Conservation (phyloP, 2,797 vertebrate genomes). For the Nannoperca obscura region DNA sequence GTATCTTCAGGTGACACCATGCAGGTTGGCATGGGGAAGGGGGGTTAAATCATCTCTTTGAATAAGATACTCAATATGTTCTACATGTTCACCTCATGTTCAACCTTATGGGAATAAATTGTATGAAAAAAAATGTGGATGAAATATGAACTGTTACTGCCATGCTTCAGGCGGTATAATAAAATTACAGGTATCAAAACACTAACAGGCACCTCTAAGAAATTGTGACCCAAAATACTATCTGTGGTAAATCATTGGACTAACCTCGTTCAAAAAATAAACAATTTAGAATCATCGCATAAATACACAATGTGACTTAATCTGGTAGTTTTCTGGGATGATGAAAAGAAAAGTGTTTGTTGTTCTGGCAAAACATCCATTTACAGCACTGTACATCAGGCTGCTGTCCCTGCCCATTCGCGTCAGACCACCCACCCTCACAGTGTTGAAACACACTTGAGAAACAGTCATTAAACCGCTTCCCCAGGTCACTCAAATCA, state of each 20-base stretch:
- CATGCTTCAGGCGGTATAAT: neutral
- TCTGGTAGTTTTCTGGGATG: constrained; percentile 71
- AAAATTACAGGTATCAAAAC: constrained; percentile 39
- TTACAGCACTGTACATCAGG: constrained; percentile 79
- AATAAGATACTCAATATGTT: neutral
- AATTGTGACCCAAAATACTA: constrained; percentile 44
- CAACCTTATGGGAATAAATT: neutral
- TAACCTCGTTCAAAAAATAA: constrained; percentile 61
- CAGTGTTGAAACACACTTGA: constrained; percentile 80
- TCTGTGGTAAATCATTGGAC: constrained; percentile 71
- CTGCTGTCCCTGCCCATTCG: constrained; percentile 71
- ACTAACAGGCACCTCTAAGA: neutral
- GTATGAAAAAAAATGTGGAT: neutral
- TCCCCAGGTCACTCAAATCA: constrained; percentile 86
- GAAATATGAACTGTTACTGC: neutral
- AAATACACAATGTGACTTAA: constrained; percentile 77
- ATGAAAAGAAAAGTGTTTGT: constrained; percentile 80
- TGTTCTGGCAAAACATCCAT: constrained; percentile 81
- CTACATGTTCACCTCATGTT: neutral
- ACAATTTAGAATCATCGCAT: constrained; percentile 65
- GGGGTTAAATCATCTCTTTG: constrained; percentile 15
- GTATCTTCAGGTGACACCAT: constrained; percentile 55
- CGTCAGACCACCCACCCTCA: constrained; percentile 85
- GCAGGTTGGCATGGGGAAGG: constrained; percentile 25
- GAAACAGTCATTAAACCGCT: constrained; percentile 84